phyloP scores from a whole-genome alignment of 2,113 vertebrate species.

The Percopsis transmontana region DNA sequence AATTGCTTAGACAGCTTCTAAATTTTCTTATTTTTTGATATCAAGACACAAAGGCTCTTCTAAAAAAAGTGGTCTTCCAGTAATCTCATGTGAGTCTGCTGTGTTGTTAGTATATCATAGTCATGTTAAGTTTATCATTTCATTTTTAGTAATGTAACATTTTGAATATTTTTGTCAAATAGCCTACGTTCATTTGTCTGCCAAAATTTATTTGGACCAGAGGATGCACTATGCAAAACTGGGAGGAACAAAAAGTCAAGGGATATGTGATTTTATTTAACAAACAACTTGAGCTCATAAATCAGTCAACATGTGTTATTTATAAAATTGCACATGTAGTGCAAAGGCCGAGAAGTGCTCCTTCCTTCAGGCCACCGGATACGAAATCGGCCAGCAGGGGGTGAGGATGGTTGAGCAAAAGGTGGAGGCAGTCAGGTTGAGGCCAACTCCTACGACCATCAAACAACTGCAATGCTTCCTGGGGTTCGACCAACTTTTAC shows the following conservation, averaged over 20 bases:
- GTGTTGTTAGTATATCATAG: too few relatives aligned
- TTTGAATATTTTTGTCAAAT: not conserved
- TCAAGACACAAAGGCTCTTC: slow-evolving; percentile 47
- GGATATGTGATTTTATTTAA: not conserved
- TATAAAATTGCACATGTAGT: not conserved
- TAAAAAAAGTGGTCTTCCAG: slow-evolving; percentile 61
- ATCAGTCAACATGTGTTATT: not conserved
- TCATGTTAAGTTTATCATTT: not conserved
- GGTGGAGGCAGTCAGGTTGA: too few relatives aligned
- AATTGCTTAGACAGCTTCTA: slow-evolving; percentile 54
- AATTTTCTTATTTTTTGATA: slow-evolving; percentile 58
- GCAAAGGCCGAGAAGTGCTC: too few relatives aligned
- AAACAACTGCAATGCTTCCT: too few relatives aligned
- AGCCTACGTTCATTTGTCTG: slow-evolving; percentile 3
- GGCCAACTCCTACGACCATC: too few relatives aligned
- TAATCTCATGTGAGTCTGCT: slow-evolving; percentile 68
- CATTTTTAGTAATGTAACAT: not conserved
- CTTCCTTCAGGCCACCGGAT: too few relatives aligned
- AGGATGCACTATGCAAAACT: not conserved
- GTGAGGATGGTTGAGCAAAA: too few relatives aligned
- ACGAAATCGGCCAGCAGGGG: too few relatives aligned
- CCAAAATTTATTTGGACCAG: slow-evolving; percentile 29
- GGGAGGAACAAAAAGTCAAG: not conserved
- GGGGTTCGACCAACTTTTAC: too few relatives aligned
- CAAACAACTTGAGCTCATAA: not conserved